phyloP scores from a whole-genome alignment of 2,113 vertebrate genomes.

The Dasyurus viverrinus region DNA sequence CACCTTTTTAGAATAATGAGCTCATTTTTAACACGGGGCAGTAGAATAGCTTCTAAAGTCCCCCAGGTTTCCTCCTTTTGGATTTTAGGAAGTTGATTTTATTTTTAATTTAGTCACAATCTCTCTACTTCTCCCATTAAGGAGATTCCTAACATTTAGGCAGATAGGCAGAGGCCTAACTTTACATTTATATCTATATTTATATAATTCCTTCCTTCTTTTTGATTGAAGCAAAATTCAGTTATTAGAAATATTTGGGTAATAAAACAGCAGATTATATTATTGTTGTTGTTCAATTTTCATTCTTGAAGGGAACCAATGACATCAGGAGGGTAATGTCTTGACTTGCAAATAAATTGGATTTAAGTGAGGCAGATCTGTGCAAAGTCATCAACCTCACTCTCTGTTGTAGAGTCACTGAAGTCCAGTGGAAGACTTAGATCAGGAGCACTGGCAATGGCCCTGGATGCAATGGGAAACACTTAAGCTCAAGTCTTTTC shows the following conservation, averaged over 20 bases:
- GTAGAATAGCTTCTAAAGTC: background rate
- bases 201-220: background rate
- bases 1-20: background rate
- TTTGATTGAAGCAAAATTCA: background rate
- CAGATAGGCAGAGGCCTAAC: background rate
- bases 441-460: background rate
- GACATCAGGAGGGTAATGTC: background rate
- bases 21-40: background rate
- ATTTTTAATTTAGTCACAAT: background rate
- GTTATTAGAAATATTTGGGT: background rate
- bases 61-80: background rate
- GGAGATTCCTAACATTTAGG: background rate
- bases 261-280: background rate
- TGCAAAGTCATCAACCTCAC: background rate
- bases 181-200: background rate
- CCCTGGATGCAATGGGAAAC: background rate
- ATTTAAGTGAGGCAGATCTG: background rate
- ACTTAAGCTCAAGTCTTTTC: background rate
- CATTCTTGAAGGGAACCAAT: background rate
- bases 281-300: background rate
- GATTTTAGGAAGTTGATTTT: background rate
- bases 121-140: background rate
- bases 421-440: background rate
- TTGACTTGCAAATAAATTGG: background rate
- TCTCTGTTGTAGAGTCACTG: background rate